Evolutionary conservation across 2,888 invertebrate species (phyloP).

Genomic region (Merodon equestris): DNA sequence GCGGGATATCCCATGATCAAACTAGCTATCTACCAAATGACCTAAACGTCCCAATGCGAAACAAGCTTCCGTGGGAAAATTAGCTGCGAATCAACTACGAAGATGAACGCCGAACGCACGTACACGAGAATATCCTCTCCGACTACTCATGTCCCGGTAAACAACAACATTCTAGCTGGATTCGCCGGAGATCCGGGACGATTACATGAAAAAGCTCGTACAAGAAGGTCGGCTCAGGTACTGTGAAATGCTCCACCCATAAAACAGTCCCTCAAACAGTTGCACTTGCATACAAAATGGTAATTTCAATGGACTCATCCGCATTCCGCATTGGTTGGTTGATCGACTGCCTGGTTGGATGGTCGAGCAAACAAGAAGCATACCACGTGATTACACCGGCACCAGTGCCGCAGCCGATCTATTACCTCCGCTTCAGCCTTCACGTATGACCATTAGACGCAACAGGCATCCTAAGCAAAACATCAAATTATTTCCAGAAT

Average conservation of each 20-base stretch:
- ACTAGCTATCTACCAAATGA: too few species aligned
- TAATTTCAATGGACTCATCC: slow-evolving; percentile 69
- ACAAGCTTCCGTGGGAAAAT: slow-evolving; percentile 46
- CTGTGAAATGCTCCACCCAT: slow-evolving; percentile 65
- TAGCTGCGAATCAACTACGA: slow-evolving; percentile 26
- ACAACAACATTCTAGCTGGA: slow-evolving; percentile 56
- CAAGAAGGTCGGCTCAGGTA: slow-evolving; percentile 11
- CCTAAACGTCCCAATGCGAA: not conserved
- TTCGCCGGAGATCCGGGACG: slow-evolving; percentile 69
- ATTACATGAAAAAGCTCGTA: slow-evolving; percentile 53
- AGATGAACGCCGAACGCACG: not conserved
- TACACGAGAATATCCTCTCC: slow-evolving; percentile 17
- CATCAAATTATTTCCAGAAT: slow-evolving; percentile 69
- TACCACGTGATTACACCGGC: slow-evolving; percentile 61
- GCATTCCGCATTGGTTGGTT: slow-evolving; percentile 59
- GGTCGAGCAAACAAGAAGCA: slow-evolving; percentile 63
- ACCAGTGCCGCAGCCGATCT: slow-evolving; percentile 47
- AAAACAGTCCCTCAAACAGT: slow-evolving; percentile 68
- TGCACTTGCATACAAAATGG: slow-evolving; percentile 69
- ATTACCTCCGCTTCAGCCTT: slow-evolving; percentile 61
- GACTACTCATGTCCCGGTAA: slow-evolving; percentile 39
- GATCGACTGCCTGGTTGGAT: slow-evolving; percentile 22
- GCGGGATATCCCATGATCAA: too few species aligned
- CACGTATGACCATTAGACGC: slow-evolving; percentile 68
- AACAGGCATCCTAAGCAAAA: slow-evolving; percentile 65